These are phyloP conservation scores for Agrenia bidenticulata DNA, from an alignment of 2,888 invertebrate species.

Conservation along the genomic window DNA sequence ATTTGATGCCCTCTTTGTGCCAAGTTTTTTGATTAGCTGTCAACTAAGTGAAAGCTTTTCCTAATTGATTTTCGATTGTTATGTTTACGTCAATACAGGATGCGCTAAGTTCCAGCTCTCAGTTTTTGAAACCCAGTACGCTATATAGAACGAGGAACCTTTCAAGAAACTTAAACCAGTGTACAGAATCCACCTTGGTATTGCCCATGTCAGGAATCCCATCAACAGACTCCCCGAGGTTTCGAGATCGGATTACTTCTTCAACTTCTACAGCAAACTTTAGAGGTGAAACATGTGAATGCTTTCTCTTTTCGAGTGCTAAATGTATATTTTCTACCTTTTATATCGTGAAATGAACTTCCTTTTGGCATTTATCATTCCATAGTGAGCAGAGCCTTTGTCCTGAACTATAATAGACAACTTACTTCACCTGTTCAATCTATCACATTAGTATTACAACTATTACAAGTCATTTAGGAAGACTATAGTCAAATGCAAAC, in stretches of 20 bases:
- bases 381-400: too few species aligned
- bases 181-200: conserved; percentile 50
- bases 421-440: too few species aligned
- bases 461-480: neutral
- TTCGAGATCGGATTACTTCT: conserved; percentile 40
- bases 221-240: conserved; percentile 40
- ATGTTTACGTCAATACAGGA: conserved; percentile 33
- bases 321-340: neutral
- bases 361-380: conserved; percentile 8
- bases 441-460: neutral
- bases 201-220: conserved; percentile 28
- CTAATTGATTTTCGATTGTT: neutral
- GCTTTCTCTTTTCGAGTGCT: neutral
- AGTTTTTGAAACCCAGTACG: conserved; percentile 52
- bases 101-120: conserved; percentile 49
- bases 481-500: neutral
- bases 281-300: conserved; percentile 41
- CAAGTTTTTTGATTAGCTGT: neutral
- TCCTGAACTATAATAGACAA: too few species aligned
- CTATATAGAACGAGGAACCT: conserved; percentile 51
- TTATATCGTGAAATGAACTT: neutral
- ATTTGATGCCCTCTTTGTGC: too few species aligned
- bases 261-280: conserved; percentile 44
- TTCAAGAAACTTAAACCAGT: conserved; percentile 51
- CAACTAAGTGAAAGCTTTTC: neutral